Percentiles rank a stretch among this genome's conserved stretches.
phyloP scores from a whole-genome alignment of 2,797 vertebrate genomes.

The Knipowitschia caucasica region DNA sequence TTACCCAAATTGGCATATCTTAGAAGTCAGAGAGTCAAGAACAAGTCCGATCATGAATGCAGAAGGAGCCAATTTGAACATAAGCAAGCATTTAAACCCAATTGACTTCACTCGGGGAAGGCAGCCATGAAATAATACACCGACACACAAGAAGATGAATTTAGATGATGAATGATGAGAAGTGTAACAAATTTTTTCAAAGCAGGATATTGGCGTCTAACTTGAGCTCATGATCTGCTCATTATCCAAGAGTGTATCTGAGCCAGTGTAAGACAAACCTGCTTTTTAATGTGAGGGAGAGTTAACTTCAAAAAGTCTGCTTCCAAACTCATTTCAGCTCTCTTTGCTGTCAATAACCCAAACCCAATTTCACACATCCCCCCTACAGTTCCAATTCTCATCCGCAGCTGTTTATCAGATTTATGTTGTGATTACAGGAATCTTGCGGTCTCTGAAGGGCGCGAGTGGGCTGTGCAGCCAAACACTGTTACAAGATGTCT shows the following conservation, averaged over 20 bases:
- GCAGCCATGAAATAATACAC: too few relatives aligned
- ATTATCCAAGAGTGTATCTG: not conserved
- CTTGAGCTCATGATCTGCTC: not conserved
- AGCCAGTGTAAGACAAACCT: not conserved
- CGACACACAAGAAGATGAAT: too few relatives aligned
- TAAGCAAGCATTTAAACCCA: too few relatives aligned
- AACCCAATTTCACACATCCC: constrained; percentile 7
- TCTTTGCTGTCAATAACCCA: constrained; percentile 16
- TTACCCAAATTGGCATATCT: not conserved
- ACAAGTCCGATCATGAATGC: too few relatives aligned
- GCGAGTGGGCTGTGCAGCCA: constrained; percentile 17
- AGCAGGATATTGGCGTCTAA: too few relatives aligned
- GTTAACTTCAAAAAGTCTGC: not conserved
- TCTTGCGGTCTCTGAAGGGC: constrained; percentile 13
- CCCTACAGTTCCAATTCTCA: not conserved
- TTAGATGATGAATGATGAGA: too few relatives aligned
- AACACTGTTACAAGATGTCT: constrained; percentile 48
- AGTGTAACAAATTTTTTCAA: too few relatives aligned
- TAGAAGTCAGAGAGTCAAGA: not conserved
- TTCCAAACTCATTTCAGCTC: constrained; percentile 6
- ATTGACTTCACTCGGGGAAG: too few relatives aligned
- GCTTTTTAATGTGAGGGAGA: not conserved
- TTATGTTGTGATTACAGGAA: constrained; percentile 36
- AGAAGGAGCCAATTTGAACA: too few relatives aligned
- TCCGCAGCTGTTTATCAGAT: constrained; percentile 22